phyloP scores from a whole-genome alignment of 2,113 vertebrate genomes.

The Nesogale talazaci region DNA sequence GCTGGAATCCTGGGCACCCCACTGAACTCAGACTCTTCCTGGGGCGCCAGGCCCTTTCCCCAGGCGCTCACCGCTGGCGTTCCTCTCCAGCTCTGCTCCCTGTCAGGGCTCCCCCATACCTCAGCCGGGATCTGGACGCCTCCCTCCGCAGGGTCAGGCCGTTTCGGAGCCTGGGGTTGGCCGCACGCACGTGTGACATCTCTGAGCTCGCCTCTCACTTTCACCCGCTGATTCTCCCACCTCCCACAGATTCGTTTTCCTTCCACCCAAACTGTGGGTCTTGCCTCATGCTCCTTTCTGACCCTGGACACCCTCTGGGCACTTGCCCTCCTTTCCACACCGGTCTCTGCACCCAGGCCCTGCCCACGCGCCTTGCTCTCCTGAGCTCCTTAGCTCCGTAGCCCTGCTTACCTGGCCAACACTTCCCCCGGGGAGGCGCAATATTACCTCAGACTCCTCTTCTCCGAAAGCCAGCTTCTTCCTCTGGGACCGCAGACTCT shows the following conservation, averaged over 20 bases:
- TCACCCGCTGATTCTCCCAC: neutral
- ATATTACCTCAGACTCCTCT: slow-evolving; percentile 16
- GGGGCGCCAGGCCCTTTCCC: neutral
- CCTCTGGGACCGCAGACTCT: neutral
- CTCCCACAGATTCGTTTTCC: neutral
- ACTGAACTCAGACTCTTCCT: neutral
- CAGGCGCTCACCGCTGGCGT: neutral
- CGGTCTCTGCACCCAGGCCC: neutral
- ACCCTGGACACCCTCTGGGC: neutral
- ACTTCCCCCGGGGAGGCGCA: neutral
- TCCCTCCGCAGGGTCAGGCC: neutral
- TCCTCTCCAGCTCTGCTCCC: neutral
- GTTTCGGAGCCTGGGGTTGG: neutral
- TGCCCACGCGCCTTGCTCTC: neutral
- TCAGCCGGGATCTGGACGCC: neutral
- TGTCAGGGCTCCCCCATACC: neutral
- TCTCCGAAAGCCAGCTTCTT: neutral
- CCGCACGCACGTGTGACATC: neutral
- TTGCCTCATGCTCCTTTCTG: neutral
- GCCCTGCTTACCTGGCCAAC: slow-evolving; percentile 13
- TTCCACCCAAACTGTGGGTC: neutral
- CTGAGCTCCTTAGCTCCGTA: slow-evolving; percentile 15
- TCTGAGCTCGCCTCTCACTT: neutral
- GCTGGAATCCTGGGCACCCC: neutral
- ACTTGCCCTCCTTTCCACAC: neutral